Conservation (phyloP, 2,888 invertebrate species). For the Acronicta leporina region DNA sequence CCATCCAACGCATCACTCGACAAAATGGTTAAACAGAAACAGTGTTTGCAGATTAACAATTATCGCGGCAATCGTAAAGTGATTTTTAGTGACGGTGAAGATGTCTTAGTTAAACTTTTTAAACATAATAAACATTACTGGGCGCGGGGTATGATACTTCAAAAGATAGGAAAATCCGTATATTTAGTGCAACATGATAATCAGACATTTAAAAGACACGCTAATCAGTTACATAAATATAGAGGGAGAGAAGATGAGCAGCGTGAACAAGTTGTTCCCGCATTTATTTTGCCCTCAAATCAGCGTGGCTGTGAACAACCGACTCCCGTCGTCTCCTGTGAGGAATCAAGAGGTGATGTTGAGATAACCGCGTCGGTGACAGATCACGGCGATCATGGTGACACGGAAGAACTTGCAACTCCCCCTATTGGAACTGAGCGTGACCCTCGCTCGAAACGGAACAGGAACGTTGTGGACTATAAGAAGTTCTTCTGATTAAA, state of each 20-base stretch:
- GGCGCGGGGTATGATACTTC: constrained; percentile 2
- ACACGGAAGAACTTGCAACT: too few relatives aligned
- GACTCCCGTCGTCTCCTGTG: neutral
- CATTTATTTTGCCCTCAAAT: too few relatives aligned
- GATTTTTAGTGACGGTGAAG: neutral
- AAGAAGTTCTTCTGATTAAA: too few relatives aligned
- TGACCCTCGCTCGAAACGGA: too few relatives aligned
- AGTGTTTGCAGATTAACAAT: constrained; percentile 12
- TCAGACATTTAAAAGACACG: constrained; percentile 5
- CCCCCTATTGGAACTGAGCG: too few relatives aligned
- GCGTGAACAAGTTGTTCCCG: constrained; percentile 4
- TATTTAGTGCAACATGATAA: constrained; percentile 1
- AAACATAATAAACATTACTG: constrained; percentile 7
- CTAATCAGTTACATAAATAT: constrained; percentile 12
- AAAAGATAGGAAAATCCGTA: neutral
- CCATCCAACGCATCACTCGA: constrained; percentile 12
- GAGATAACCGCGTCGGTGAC: too few relatives aligned
- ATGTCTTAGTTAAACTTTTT: constrained; percentile 3
- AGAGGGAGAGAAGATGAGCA: constrained; percentile 7
- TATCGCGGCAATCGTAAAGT: constrained; percentile 10
- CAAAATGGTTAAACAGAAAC: constrained; percentile 3
- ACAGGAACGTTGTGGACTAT: too few relatives aligned
- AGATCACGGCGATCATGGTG: too few relatives aligned
- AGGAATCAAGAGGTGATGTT: neutral
- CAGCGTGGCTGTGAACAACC: neutral